A percentile compares a stretch with the other conserved stretches of the same genome.
phyloP scores from a whole-genome alignment of 2,113 vertebrate species.

The Varanus komodoensis region DNA sequence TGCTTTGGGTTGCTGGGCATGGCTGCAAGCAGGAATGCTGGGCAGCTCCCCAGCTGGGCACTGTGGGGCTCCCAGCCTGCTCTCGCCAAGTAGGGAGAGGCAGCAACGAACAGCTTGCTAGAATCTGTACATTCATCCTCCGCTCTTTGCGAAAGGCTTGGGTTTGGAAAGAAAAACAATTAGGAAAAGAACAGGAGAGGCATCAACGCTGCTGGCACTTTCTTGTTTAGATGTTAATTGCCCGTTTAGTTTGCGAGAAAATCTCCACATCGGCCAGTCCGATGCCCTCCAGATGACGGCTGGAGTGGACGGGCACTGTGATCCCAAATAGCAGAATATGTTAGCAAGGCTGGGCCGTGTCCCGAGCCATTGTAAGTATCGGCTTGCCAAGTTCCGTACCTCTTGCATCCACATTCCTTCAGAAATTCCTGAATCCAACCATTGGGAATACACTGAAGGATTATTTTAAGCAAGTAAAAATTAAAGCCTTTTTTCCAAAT shows the following conservation, averaged over 20 bases:
- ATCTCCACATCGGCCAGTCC: background rate
- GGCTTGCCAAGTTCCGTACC: too few species aligned
- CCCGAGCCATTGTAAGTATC: background rate
- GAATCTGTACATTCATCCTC: slow-evolving; percentile 49
- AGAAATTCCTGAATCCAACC: too few species aligned
- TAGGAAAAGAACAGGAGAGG: too few species aligned
- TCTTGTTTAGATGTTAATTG: background rate
- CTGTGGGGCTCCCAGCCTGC: slow-evolving; percentile 29
- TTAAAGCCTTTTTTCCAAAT: too few species aligned
- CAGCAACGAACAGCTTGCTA: slow-evolving; percentile 57
- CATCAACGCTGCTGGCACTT: background rate
- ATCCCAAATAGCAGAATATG: too few species aligned
- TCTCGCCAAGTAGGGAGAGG: slow-evolving; percentile 53
- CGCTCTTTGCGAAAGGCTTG: background rate
- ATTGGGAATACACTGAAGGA: too few species aligned
- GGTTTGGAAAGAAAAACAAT: slow-evolving; percentile 17
- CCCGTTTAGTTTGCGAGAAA: background rate
- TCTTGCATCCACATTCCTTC: too few species aligned
- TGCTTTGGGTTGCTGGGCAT: slow-evolving; percentile 17
- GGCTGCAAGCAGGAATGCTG: background rate
- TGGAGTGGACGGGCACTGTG: too few species aligned
- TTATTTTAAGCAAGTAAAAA: too few species aligned
- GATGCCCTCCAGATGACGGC: too few species aligned
- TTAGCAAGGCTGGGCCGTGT: too few species aligned
- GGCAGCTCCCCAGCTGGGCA: slow-evolving; percentile 54